Percentiles rank a stretch among this genome's conserved stretches.
Evolutionary conservation across 2,797 vertebrate genomes (phyloP).

Genomic region (Chromobotia macracanthus): DNA sequence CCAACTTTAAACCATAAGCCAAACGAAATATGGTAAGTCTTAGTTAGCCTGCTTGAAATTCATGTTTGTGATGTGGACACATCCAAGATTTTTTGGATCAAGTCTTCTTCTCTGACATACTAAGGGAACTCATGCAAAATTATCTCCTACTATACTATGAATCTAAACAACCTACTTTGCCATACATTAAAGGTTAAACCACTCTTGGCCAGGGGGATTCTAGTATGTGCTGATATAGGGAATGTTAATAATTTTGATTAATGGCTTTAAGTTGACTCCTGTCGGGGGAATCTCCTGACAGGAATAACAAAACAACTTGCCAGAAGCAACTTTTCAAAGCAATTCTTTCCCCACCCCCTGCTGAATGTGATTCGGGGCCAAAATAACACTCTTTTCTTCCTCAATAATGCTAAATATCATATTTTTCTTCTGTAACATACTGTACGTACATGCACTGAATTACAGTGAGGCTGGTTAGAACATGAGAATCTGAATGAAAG

Average conservation of each 20-base stretch:
- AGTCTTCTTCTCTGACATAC: not conserved
- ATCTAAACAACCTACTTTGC: slow-evolving; percentile 16
- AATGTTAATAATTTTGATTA: slow-evolving; percentile 99
- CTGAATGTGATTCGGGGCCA: slow-evolving; percentile 65
- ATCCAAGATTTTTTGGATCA: slow-evolving; percentile 21
- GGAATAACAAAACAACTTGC: slow-evolving; percentile 97
- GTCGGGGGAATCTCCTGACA: slow-evolving; percentile 89
- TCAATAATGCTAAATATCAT: slow-evolving; percentile 1
- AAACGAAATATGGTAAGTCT: slow-evolving; percentile 18
- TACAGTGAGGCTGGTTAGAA: not conserved
- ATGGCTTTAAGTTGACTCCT: slow-evolving; percentile 92
- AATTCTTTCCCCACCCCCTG: slow-evolving; percentile 67
- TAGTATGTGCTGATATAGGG: slow-evolving; percentile 92
- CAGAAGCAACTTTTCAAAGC: slow-evolving; percentile 89
- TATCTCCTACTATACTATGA: slow-evolving; percentile 3
- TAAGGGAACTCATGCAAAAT: not conserved
- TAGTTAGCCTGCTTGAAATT: not conserved
- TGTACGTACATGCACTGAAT: not conserved
- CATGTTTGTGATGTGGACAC: not conserved
- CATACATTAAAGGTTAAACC: slow-evolving; percentile 71
- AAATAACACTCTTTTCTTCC: slow-evolving; percentile 6
- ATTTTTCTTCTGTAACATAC: not conserved
- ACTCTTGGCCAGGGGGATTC: slow-evolving; percentile 84
- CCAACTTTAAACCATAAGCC: slow-evolving; percentile 38
- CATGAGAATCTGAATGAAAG: not conserved